Percentiles rank a stretch among this genome's conserved stretches.
Conservation (phyloP, 2,797 vertebrate genomes). For the Sebastes reedi region DNA sequence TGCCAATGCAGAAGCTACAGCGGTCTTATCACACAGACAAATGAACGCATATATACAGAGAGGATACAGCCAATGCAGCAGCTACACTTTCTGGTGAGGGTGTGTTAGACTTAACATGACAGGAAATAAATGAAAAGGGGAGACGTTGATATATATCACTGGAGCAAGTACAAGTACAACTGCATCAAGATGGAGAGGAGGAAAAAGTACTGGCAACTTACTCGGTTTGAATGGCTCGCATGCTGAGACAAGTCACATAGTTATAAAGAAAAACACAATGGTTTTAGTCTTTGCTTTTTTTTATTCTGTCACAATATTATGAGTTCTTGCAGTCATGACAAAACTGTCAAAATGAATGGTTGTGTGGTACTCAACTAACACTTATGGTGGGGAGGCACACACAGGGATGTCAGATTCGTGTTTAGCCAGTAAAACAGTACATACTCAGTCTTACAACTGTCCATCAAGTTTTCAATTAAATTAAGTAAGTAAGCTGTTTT, state of each 20-base stretch:
- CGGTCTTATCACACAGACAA: slow-evolving; percentile 62
- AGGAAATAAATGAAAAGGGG: slow-evolving; percentile 48
- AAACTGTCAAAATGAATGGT: neutral
- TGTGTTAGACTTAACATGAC: slow-evolving; percentile 43
- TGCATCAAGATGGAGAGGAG: slow-evolving; percentile 48
- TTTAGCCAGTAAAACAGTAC: neutral
- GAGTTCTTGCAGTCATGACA: slow-evolving; percentile 19
- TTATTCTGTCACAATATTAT: slow-evolving; percentile 21
- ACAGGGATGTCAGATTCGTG: neutral
- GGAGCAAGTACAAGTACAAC: slow-evolving; percentile 35
- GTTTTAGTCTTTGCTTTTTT: slow-evolving; percentile 36
- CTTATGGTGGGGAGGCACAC: neutral
- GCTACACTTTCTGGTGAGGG: slow-evolving; percentile 34
- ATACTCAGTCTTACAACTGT: neutral
- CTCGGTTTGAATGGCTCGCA: slow-evolving; percentile 72
- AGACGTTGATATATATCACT: slow-evolving; percentile 37
- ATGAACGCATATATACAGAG: slow-evolving; percentile 30
- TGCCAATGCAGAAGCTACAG: slow-evolving; percentile 37
- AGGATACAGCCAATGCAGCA: slow-evolving; percentile 30
- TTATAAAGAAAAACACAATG: slow-evolving; percentile 59
- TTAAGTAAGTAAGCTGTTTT: neutral
- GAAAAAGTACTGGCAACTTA: slow-evolving; percentile 61
- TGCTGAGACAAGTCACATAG: slow-evolving; percentile 74
- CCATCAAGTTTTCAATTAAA: neutral
- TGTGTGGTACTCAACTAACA: neutral